Evolutionary conservation across 2,888 invertebrate species (phyloP), one percentile per base, ranked within the genome.

Genomic region (Chymomyza procnemis): DNA sequence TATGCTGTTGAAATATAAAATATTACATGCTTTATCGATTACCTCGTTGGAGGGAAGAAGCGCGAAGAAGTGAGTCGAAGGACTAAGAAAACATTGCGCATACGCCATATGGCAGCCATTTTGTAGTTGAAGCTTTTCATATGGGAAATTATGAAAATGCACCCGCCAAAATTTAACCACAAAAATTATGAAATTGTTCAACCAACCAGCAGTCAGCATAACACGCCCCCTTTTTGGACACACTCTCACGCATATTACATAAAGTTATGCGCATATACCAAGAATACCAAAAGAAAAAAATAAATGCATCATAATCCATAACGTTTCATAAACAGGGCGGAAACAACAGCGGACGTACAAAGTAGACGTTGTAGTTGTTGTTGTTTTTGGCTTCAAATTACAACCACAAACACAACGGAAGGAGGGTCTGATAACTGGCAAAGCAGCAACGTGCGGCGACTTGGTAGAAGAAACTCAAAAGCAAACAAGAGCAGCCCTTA

Each of bases 281-380:
- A 22, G 52, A 50, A 22, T 18, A 56, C 46, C 55, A 41, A 1
- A 48, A 61, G 14, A 21, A 18, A 19, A 48, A 55, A 26, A 26
- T 26, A 26, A 26, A 52, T 66, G 62, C 48, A 66, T 81, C 80
- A 82, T 85, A 85, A 85, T 80, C 86, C 80, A 84, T 84, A 84
- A 85, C 41, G 62, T 66, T 61, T 30, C 58, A 52, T 67, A 69
- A 66, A 69, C 22, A 54, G 41, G 21, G 6, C n/a, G 22, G n/a
- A 6, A 18, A 41, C 19, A n/a, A 8, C n/a, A n/a, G 48, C 48
- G 4, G 26, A 26, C 26, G 26, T 1, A 26, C 26, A 5, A 26
- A 26, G 26, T 26, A 26, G 26, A 26, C 16, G 9, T 5, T 6
- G 50, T 50, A 8, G 19, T 16, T 6, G 64, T 63, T 6, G 64